Evolutionary conservation across 2,797 vertebrate species (phyloP).

Genomic region (Gallinago solitaria): DNA sequence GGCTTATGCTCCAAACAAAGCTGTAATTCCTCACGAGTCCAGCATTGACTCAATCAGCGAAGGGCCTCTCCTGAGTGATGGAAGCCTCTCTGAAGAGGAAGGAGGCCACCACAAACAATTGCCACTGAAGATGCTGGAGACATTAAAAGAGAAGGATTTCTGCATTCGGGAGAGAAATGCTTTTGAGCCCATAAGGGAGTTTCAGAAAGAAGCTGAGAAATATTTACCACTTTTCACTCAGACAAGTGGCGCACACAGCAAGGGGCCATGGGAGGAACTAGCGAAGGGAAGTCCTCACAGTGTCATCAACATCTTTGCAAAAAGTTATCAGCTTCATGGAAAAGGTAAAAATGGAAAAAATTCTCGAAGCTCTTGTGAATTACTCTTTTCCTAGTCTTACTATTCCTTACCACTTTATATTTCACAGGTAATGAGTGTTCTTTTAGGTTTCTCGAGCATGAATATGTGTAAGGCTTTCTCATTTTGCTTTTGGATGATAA

Average conservation of each 20-base stretch:
- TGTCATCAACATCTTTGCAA: conserved; percentile 95
- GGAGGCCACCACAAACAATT: conserved; percentile 22
- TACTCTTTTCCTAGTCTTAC: not conserved
- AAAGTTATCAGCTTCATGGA: conserved; percentile 82
- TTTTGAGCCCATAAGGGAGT: conserved; percentile 82
- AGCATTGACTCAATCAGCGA: conserved; percentile 92
- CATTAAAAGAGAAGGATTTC: conserved; percentile 77
- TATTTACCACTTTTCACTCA: conserved; percentile 76
- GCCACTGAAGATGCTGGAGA: conserved; percentile 65
- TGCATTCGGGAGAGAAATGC: conserved; percentile 74
- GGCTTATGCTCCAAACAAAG: conserved; percentile 41
- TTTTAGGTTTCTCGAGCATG: not conserved
- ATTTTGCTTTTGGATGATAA: not conserved
- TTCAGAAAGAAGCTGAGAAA: conserved; percentile 89
- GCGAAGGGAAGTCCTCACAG: conserved; percentile 93
- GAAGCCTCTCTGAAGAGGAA: conserved; percentile 86
- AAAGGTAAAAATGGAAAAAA: conserved; percentile 79
- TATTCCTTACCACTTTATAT: not conserved
- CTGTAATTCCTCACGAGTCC: conserved; percentile 66
- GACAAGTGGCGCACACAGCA: conserved; percentile 65
- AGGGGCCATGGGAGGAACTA: conserved; percentile 89
- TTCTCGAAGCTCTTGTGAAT: not conserved
- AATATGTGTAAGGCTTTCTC: not conserved
- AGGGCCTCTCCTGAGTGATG: conserved; percentile 89
- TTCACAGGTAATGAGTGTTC: not conserved